phyloP scores from a whole-genome alignment of 2,888 invertebrate genomes.

The Cerceris ruficornis region DNA sequence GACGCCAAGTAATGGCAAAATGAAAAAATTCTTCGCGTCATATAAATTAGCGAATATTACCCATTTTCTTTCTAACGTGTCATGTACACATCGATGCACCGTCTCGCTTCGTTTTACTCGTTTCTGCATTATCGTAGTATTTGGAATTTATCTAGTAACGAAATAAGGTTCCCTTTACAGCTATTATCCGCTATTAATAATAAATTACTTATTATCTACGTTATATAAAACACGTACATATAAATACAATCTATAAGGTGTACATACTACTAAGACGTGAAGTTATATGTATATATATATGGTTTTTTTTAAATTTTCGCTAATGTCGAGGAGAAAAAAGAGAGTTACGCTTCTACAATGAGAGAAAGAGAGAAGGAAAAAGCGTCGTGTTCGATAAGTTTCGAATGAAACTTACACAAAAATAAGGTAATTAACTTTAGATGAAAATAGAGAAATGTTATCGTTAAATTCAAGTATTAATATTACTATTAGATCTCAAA shows the following conservation, averaged over 20 bases:
- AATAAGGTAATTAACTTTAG: neutral
- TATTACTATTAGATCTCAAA: neutral
- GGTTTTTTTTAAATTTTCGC: constrained; percentile 22
- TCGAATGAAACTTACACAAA: neutral
- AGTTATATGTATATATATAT: constrained; percentile 7
- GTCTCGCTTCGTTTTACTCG: constrained; percentile 10
- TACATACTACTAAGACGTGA: constrained; percentile 22
- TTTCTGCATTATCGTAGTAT: constrained; percentile 26
- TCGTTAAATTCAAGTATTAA: neutral
- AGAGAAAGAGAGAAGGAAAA: neutral
- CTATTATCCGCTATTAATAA: constrained; percentile 43
- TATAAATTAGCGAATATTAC: no score
- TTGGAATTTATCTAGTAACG: constrained; percentile 48
- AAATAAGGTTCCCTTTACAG: constrained; percentile 48
- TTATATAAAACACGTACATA: constrained; percentile 68
- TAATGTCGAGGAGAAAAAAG: constrained; percentile 29
- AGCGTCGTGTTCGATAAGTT: neutral
- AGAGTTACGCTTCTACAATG: neutral
- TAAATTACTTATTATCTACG: constrained; percentile 63
- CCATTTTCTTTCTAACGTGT: no score
- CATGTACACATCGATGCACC: constrained; percentile 16
- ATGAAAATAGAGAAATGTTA: no score
- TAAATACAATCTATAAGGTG: constrained; percentile 59
- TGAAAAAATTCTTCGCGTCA: constrained; percentile 14
- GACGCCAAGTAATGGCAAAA: neutral